Evolutionary conservation across 2,113 vertebrate genomes (phyloP), one percentile per base, ranked within the genome.

Genomic region (Protomyctophum bolini): DNA sequence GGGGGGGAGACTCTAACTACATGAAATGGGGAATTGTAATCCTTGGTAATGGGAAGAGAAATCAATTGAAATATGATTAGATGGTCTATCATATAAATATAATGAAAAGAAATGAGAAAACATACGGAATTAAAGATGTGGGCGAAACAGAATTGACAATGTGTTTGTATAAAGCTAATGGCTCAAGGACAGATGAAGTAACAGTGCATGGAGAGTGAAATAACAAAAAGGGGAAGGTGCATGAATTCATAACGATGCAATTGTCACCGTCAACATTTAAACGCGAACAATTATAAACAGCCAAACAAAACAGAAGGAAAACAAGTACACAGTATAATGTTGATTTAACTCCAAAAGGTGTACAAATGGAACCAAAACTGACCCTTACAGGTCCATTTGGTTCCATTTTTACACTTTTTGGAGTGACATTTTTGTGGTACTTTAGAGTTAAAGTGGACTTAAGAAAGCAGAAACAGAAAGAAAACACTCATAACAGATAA

Each of bases 91-190:
- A 75, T 63, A 66, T 72, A 61, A 72, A 75, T 60, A 78, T 77
- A 70, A 88, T 83, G 76, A 75, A 77, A 80, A 76, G 51, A 81
- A 83, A 86, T 79, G 56, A 82, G 66, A 71, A 63, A 65, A 69
- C 70, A 77, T 68, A 73, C 72, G 52, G 75, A 75, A 76, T 83
- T 57, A 69, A 79, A 71, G 47, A 75, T 52, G 70, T 72, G 49
- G 58, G 72, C 58, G 33, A 73, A 83, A 79, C 51, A 77, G 41
- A 71, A 66, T 14, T 63, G 76, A 80, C 72, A 77, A 75, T 70
- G 72, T 47, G 71, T 79, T 81, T 78, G 68, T 75, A 64, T 51
- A 55, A 66, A 12, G 15, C 62, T 81, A 79, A 83, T 81, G 47
- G 68, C 70, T 86, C 69, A 76, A 83, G 76, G 73, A 84, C 74